Conservation (phyloP, 2,888 invertebrate species). For the Apeira syringaria region DNA sequence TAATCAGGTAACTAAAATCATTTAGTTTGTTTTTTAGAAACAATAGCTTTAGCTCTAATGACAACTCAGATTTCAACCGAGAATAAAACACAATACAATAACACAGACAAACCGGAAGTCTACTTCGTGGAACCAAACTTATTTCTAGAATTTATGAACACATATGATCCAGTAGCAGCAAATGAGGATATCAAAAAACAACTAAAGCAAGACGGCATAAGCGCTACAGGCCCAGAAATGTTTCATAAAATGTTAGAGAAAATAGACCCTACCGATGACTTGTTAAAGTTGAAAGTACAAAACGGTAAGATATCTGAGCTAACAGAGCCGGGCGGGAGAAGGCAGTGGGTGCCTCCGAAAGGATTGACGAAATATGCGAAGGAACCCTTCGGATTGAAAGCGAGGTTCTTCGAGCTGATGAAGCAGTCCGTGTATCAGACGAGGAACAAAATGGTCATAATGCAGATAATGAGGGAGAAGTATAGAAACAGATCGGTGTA, state of each 20-base stretch:
- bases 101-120: too few relatives aligned
- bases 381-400: too few relatives aligned
- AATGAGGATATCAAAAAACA: not conserved
- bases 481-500: not conserved
- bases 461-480: not conserved
- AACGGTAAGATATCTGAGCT: not conserved
- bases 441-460: not conserved
- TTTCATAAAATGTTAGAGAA: not conserved
- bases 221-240: not conserved
- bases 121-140: not conserved
- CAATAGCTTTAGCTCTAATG: too few relatives aligned
- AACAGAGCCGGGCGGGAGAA: not conserved
- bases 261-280: not conserved
- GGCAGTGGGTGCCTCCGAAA: not conserved
- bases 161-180: not conserved
- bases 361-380: too few relatives aligned
- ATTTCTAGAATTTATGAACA: not conserved
- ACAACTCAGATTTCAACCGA: too few relatives aligned
- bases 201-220: not conserved
- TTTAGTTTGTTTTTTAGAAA: too few relatives aligned
- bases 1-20: too few relatives aligned
- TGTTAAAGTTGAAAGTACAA: not conserved
- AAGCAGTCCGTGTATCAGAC: not conserved
- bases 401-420: not conserved
- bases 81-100: too few relatives aligned